Evolutionary conservation across 2,113 vertebrate genomes (phyloP).

Genomic region (Crypturellus undulatus): DNA sequence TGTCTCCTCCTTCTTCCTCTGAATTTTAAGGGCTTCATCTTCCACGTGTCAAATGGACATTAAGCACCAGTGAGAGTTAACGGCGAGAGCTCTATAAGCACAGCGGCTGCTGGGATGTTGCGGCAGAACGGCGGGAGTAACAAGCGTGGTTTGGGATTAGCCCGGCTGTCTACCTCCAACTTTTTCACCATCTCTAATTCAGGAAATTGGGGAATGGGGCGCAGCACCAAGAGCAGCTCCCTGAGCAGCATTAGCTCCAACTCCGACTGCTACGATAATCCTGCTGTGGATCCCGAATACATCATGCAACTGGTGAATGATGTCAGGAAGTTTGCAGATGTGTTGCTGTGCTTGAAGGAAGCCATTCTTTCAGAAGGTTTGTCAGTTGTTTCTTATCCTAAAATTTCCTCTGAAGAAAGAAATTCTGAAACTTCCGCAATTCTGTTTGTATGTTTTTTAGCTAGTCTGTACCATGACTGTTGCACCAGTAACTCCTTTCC

Average conservation of each 20-base stretch:
- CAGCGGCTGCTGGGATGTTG: constrained; percentile 85
- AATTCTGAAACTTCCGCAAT: not conserved
- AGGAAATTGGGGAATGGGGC: constrained; percentile 85
- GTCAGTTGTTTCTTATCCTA: constrained; percentile 57
- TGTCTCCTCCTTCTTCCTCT: not conserved
- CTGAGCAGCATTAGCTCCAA: constrained; percentile 82
- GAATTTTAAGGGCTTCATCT: constrained; percentile 49
- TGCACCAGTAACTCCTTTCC: not conserved
- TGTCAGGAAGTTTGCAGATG: constrained; percentile 92
- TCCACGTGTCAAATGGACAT: constrained; percentile 61
- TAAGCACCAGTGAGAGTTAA: constrained; percentile 60
- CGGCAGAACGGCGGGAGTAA: constrained; percentile 87
- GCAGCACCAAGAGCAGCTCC: constrained; percentile 82
- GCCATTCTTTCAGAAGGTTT: constrained; percentile 89
- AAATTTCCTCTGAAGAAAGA: not conserved
- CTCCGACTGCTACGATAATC: constrained; percentile 78
- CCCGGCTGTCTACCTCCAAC: constrained; percentile 80
- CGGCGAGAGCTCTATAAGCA: constrained; percentile 65
- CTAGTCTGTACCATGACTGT: not conserved
- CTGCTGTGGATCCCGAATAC: constrained; percentile 88
- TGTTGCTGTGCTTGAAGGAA: constrained; percentile 93
- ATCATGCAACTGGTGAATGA: constrained; percentile 95
- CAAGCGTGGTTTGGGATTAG: constrained; percentile 82
- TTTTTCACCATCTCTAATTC: constrained; percentile 79
- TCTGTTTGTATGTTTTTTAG: not conserved